Conservation (phyloP, 2,888 invertebrate genomes). For the Limnephilus lunatus region DNA sequence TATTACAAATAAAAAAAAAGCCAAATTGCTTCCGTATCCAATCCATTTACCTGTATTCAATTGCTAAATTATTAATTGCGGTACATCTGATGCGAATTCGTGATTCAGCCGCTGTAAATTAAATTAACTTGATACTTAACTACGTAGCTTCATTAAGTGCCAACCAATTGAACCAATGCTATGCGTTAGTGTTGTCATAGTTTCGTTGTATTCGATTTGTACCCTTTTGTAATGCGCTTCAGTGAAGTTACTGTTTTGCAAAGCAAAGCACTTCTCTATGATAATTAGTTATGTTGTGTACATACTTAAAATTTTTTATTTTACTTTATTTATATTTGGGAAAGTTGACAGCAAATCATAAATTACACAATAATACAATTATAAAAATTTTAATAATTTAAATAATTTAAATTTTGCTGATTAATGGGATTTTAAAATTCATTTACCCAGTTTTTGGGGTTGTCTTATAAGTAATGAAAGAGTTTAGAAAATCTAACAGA, state of each 20-base stretch:
- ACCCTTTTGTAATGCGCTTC: background rate
- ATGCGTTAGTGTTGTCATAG: background rate
- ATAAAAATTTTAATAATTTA: too few species aligned
- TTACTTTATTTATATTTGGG: too few species aligned
- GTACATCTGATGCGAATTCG: background rate
- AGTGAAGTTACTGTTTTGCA: background rate
- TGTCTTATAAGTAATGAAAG: too few species aligned
- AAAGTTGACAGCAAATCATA: too few species aligned
- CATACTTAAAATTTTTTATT: too few species aligned
- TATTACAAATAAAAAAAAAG: too few species aligned
- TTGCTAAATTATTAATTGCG: conserved; percentile 13
- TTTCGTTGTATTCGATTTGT: background rate
- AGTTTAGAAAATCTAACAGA: too few species aligned
- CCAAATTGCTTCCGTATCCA: background rate
- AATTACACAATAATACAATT: too few species aligned
- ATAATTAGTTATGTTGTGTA: background rate
- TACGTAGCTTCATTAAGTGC: background rate
- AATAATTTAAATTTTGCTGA: background rate
- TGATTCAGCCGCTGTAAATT: background rate
- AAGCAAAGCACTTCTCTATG: background rate
- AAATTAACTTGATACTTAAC: background rate
- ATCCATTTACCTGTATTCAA: conserved; percentile 1
- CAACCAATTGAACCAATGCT: background rate
- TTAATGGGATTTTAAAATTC: too few species aligned
- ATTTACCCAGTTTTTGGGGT: too few species aligned